phyloP scores from a whole-genome alignment of 2,888 invertebrate genomes.

The Globia sparganii region DNA sequence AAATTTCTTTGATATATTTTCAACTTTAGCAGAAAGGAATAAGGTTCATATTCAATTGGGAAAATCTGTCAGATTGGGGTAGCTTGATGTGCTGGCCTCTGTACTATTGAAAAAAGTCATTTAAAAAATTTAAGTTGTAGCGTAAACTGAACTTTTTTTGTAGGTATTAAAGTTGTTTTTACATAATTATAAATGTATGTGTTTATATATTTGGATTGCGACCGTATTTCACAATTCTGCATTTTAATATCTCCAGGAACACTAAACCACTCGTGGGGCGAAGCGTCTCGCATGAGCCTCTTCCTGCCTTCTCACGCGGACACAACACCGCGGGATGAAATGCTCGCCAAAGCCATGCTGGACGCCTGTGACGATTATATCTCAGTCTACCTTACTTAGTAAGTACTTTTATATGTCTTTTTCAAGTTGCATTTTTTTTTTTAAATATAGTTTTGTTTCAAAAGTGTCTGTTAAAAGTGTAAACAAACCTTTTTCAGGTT shows the following conservation, averaged over 20 bases:
- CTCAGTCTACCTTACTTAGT: constrained; percentile 82
- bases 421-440: background rate
- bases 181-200: background rate
- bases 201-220: background rate
- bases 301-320: constrained; percentile 83
- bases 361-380: constrained; percentile 87
- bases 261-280: constrained; percentile 83
- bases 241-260: constrained; percentile 32
- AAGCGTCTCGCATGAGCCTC: constrained; percentile 78
- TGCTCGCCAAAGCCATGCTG: constrained; percentile 76
- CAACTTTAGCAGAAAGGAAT: no score
- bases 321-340: constrained; percentile 53
- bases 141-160: background rate
- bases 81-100: no score
- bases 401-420: background rate
- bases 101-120: background rate
- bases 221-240: background rate
- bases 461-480: background rate
- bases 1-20: no score
- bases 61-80: no score
- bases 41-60: no score
- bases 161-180: background rate
- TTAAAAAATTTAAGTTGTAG: background rate
- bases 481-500: background rate
- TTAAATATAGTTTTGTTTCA: background rate